Base-by-base conservation (phyloP, 2,888 invertebrate species). In the Yponomeuta sedellus region DNA sequence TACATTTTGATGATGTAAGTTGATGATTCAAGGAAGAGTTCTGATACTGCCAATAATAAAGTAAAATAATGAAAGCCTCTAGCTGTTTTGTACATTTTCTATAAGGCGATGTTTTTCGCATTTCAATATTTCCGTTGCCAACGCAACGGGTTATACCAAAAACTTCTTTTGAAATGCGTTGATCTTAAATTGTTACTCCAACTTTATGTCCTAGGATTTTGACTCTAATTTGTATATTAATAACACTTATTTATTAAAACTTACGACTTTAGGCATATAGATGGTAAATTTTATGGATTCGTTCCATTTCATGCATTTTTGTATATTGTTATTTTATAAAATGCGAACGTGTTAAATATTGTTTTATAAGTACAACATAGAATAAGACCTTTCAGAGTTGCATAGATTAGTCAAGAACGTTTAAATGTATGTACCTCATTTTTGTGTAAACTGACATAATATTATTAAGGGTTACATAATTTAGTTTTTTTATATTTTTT, bases 371-470 rank as follows among this genome's bases (percentile, higher is more conserved):
- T 80, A 79, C 75, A 76, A 75, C 75, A 76, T 78, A 79, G 76
- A 72, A 34, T 61, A 61, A 28, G 56, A 28, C 56, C 57, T 28
- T 57, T 34, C 28, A 64, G 64, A 64, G 64, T 64, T 64, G 76
- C 80, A 77, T 75, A 78, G 70, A 76, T 80, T 86, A 89, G 88
- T 90, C 89, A 88, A 84, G 88, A 86, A 85, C 82, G 84, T 88
- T 88, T 85, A 83, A 86, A 22, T 81, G 84, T 91, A 91, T 81
- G 84, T 91, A 91, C 91, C 90, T 91, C 91, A 91, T 90, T 88
- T 87, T 79, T 82, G 84, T 81, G 80, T 85, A 83, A 81, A 80
- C 78, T 76, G 78, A 69, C 67, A 71, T 69, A 75, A 73, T 34
- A 34, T 52, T 52, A 52, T 52, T 88, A 88, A 86, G 86, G 72